Evolutionary conservation across 2,888 invertebrate genomes (phyloP).

Genomic region (Odontomyia ornata): DNA sequence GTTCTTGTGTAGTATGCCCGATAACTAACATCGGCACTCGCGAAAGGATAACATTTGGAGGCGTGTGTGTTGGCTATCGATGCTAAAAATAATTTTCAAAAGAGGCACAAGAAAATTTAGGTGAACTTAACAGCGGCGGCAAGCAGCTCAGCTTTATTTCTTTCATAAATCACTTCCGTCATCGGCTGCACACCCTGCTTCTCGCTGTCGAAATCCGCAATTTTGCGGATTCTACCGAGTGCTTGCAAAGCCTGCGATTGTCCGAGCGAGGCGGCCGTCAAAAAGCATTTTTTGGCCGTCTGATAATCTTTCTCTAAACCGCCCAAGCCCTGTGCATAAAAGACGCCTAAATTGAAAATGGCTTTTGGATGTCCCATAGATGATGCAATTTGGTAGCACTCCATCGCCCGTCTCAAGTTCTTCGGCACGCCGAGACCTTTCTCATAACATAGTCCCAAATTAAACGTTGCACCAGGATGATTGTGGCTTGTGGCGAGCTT

Average conservation of each 20-base stretch:
- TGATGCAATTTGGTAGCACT: slow-evolving; percentile 72
- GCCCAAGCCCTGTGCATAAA: slow-evolving; percentile 73
- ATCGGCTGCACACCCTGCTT: slow-evolving; percentile 7
- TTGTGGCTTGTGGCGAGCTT: slow-evolving; percentile 68
- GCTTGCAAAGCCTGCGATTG: slow-evolving; percentile 66
- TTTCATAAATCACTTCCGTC: slow-evolving; percentile 17
- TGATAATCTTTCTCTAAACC: slow-evolving; percentile 66
- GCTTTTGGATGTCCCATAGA: slow-evolving; percentile 72
- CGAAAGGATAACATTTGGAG: slow-evolving; percentile 14
- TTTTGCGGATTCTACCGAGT: background rate
- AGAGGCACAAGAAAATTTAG: background rate
- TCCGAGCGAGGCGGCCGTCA: slow-evolving; percentile 69
- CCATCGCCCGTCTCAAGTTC: slow-evolving; percentile 73
- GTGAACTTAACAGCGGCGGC: slow-evolving; percentile 28
- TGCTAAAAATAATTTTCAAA: background rate
- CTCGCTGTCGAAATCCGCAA: background rate
- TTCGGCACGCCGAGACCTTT: slow-evolving; percentile 71
- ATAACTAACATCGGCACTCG: background rate
- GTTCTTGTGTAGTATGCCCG: background rate
- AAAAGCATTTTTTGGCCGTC: slow-evolving; percentile 67
- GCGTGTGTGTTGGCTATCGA: background rate
- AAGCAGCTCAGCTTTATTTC: slow-evolving; percentile 7
- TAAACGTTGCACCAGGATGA: slow-evolving; percentile 72
- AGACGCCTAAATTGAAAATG: slow-evolving; percentile 75
- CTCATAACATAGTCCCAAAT: slow-evolving; percentile 76